phyloP scores from a whole-genome alignment of 2,797 vertebrate species.

The Pempheris klunzingeri region DNA sequence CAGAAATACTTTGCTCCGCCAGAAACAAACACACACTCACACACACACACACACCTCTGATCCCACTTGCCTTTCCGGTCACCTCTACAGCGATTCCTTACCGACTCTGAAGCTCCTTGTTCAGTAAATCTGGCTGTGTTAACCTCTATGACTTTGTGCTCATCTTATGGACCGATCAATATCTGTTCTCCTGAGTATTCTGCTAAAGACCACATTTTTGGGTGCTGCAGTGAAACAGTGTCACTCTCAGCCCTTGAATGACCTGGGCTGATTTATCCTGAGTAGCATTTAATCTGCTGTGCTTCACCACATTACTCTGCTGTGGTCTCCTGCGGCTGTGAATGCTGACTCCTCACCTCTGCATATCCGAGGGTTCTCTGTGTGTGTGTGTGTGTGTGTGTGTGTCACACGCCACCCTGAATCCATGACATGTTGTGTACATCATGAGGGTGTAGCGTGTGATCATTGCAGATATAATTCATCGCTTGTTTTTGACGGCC shows the following conservation, averaged over 20 bases:
- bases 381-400: conserved; percentile 9
- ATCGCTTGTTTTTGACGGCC: conserved; percentile 27
- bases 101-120: not conserved
- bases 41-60: not conserved
- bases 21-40: not conserved
- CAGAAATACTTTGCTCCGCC: conserved; percentile 30
- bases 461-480: conserved; percentile 35
- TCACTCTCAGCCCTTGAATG: conserved; percentile 63
- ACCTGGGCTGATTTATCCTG: conserved; percentile 75
- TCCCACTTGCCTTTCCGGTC: conserved; percentile 11
- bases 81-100: conserved; percentile 14
- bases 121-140: conserved; percentile 4
- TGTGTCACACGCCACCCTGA: conserved; percentile 2
- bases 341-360: conserved; percentile 69
- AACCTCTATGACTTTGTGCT: conserved; percentile 14
- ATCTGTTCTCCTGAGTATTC: not conserved
- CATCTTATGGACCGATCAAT: not conserved
- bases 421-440: conserved; percentile 3
- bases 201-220: conserved; percentile 5
- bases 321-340: conserved; percentile 47
- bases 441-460: conserved; percentile 34
- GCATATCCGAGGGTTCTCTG: conserved; percentile 18
- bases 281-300: conserved; percentile 76
- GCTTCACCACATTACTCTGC: conserved; percentile 66
- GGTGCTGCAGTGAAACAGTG: conserved; percentile 57